Conservation (phyloP, 2,888 invertebrate genomes). For the Chironomus riparius region DNA sequence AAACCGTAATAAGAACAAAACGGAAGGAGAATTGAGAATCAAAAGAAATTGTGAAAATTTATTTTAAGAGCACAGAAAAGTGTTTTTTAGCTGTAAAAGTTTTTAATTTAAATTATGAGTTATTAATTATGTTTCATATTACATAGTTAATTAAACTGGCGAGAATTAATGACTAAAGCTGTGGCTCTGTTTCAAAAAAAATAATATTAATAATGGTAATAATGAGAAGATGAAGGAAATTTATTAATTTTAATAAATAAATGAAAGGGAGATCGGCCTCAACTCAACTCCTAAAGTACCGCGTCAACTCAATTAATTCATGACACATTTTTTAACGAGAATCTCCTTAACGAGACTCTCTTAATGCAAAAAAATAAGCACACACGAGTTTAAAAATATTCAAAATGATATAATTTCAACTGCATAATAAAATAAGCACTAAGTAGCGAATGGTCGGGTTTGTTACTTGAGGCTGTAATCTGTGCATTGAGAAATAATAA, state of each 20-base stretch:
- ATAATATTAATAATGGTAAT: too few species aligned
- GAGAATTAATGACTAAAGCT: neutral
- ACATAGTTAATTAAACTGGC: conserved; percentile 12
- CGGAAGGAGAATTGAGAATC: too few species aligned
- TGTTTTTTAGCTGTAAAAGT: neutral
- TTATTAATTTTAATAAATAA: too few species aligned
- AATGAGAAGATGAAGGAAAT: too few species aligned
- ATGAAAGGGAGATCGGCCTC: neutral
- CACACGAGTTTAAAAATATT: neutral
- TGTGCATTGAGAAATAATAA: too few species aligned
- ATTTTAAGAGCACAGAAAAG: neutral
- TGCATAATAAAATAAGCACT: too few species aligned
- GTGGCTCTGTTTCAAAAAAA: neutral
- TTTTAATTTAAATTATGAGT: neutral
- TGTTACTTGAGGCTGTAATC: too few species aligned
- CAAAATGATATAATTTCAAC: too few species aligned
- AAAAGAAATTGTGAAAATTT: too few species aligned
- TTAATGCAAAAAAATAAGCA: neutral
- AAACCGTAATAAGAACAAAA: too few species aligned
- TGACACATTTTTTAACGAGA: neutral
- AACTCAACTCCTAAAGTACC: neutral
- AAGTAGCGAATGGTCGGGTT: too few species aligned
- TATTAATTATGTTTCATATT: conserved; percentile 16
- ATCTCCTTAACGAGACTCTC: neutral
- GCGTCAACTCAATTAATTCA: neutral